Base-by-base conservation (phyloP, 2,888 invertebrate genomes). In the Trimorus sp. region DNA sequence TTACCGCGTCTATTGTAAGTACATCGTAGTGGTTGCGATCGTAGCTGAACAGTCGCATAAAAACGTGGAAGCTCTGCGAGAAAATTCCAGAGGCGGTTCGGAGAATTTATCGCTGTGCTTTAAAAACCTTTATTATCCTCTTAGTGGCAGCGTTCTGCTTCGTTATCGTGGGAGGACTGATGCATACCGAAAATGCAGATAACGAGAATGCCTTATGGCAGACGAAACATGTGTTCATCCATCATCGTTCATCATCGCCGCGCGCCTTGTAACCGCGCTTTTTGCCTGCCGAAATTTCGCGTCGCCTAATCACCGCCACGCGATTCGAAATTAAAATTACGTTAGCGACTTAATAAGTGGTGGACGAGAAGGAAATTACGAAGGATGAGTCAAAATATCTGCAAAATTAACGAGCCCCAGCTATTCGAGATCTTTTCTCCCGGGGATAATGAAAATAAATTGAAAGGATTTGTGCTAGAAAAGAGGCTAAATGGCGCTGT, bases 61-160 rank as follows among this genome's bases (percentile, higher is more conserved):
- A 78, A 79, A 82, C 66, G 66, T 77, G 45, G 75, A 62, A 70
- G 79, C 82, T 79, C 76, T 79, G 66, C 8, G 58, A 78, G 83
- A n/a, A 80, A 80, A 80, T 73, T 81, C 62, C 71, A 79, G 75
- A 82, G 83, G 81, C 71, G 82, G 79, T 60, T 56, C 66, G 73
- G 7, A 75, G 83, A 84, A 85, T 85, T 85, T 85, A 85, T 85
- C 78, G 77, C 63, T 69, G 73, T 58, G 81, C 77, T 85, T 84
- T 80, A 84, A 83, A 85, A 83, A 85, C 83, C 83, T 82, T 86
- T 86, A 86, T 84, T 85, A 84, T 86, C 83, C 84, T 84, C 83
- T 85, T 85, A 84, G 83, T 79, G 80, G 78, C 66, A 79, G 81
- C 80, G 82, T 86, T 86, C 66, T 78, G 83, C 82, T 86, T 85